A percentile compares a stretch with the other conserved stretches of the same genome.
These are phyloP conservation scores for Hoplodrina ambigua DNA, from an alignment of 2,888 invertebrate species.

Conservation along the genomic window DNA sequence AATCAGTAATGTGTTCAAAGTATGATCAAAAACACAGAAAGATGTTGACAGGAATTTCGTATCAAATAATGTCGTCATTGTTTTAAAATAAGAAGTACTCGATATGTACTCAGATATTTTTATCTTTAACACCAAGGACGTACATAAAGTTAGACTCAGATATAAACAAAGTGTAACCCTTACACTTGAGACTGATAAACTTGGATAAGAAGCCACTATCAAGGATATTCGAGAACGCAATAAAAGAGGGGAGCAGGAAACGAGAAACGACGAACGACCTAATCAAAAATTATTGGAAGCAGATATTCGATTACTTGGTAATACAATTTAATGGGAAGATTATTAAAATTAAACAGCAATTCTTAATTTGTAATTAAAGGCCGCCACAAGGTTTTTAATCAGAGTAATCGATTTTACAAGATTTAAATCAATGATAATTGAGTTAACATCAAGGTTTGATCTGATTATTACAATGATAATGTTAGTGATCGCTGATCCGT, in stretches of 20 bases:
- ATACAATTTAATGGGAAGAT: constrained; percentile 15
- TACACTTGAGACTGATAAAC: constrained; percentile 41
- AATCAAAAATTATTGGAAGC: constrained; percentile 22
- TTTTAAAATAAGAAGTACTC: constrained; percentile 15
- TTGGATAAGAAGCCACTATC: constrained; percentile 28
- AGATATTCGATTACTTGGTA: constrained; percentile 16
- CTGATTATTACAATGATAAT: constrained; percentile 40
- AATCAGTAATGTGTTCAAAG: not conserved
- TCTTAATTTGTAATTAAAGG: constrained; percentile 35
- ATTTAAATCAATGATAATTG: constrained; percentile 24
- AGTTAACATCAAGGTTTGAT: constrained; percentile 24
- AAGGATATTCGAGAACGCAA: constrained; percentile 15
- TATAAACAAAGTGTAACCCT: constrained; percentile 50
- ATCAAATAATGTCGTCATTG: constrained; percentile 18
- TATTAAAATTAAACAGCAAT: constrained; percentile 24
- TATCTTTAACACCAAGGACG: constrained; percentile 41
- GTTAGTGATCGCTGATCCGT: not conserved
- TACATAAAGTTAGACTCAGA: constrained; percentile 18
- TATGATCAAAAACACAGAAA: not conserved
- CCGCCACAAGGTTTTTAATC: constrained; percentile 30
- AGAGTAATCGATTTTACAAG: constrained; percentile 21
- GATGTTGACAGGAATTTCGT: not conserved
- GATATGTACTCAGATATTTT: constrained; percentile 27
- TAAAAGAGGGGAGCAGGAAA: constrained; percentile 3
- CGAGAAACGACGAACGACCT: constrained; percentile 5